Evolutionary conservation across 2,888 invertebrate genomes (phyloP).

Genomic region (Phlogophora meticulosa): DNA sequence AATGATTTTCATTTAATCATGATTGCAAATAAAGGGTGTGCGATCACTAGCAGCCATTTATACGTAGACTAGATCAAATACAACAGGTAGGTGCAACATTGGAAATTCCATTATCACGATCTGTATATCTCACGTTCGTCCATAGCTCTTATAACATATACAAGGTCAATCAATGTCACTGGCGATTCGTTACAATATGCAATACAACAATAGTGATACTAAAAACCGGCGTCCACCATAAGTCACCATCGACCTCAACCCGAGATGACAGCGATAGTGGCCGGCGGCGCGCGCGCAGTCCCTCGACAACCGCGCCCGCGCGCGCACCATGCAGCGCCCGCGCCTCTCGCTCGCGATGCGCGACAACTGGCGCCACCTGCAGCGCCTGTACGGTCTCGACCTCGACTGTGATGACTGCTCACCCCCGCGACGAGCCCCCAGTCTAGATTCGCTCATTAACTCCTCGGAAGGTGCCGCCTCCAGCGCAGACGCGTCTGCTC

Average conservation of each 20-base stretch:
- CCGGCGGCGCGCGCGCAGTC: slow-evolving; percentile 76
- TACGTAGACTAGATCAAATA: slow-evolving; percentile 18
- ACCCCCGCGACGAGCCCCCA: slow-evolving; percentile 88
- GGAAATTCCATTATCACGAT: slow-evolving; percentile 38
- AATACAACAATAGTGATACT: slow-evolving; percentile 50
- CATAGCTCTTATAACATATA: slow-evolving; percentile 27
- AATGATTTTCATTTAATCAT: slow-evolving; percentile 30
- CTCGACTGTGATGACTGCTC: slow-evolving; percentile 80
- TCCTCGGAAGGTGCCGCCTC: slow-evolving; percentile 92
- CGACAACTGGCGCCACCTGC: slow-evolving; percentile 90
- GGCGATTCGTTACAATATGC: slow-evolving; percentile 48
- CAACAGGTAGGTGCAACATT: slow-evolving; percentile 22
- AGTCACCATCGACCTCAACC: slow-evolving; percentile 67
- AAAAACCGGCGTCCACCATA: slow-evolving; percentile 66
- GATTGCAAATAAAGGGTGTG: slow-evolving; percentile 19
- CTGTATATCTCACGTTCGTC: slow-evolving; percentile 31
- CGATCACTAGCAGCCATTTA: slow-evolving; percentile 5
- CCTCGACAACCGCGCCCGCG: slow-evolving; percentile 83
- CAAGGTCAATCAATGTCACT: slow-evolving; percentile 62
- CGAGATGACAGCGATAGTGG: slow-evolving; percentile 70
- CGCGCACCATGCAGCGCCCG: slow-evolving; percentile 90
- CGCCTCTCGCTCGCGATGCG: slow-evolving; percentile 90
- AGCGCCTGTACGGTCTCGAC: slow-evolving; percentile 88
- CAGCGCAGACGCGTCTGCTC: slow-evolving; percentile 92
- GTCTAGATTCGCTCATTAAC: slow-evolving; percentile 93